These are phyloP conservation scores for Antechinus stuartii DNA, from an alignment of 2,113 vertebrate species.

Conservation along the genomic window DNA sequence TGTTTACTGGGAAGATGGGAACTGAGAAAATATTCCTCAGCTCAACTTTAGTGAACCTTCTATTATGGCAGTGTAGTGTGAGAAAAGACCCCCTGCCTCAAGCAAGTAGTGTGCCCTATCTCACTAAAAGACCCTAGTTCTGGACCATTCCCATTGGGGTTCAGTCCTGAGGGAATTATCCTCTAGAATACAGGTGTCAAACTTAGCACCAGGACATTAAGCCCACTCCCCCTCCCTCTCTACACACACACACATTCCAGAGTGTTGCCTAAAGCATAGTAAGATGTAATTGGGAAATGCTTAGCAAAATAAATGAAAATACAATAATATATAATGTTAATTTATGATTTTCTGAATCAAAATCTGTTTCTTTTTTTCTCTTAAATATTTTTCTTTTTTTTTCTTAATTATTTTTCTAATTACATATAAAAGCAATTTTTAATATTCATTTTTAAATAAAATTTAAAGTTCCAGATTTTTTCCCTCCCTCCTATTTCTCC, in stretches of 20 bases:
- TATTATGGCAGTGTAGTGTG: not conserved
- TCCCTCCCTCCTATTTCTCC: no score
- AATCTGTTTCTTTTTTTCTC: not conserved
- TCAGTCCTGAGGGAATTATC: not conserved
- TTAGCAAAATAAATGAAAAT: not conserved
- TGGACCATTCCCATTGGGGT: not conserved
- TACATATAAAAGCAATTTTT: not conserved
- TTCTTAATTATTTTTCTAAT: not conserved
- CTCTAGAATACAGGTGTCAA: slow-evolving; percentile 27
- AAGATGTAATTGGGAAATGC: not conserved
- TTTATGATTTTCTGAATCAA: not conserved
- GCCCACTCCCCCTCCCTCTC: no score
- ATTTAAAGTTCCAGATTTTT: no score
- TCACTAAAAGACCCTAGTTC: not conserved
- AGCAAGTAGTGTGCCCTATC: not conserved
- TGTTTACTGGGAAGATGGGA: slow-evolving; percentile 50
- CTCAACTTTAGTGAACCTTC: not conserved
- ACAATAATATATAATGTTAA: not conserved
- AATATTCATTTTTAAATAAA: no score
- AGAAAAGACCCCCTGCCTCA: not conserved
- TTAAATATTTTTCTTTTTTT: not conserved
- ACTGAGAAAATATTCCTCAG: not conserved
- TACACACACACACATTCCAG: not conserved
- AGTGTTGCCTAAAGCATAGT: not conserved
- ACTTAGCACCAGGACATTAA: slow-evolving; percentile 16